Evolutionary conservation across 2,888 invertebrate species (phyloP), one percentile per base, ranked within the genome.

Genomic region (Melanostoma mellinum): DNA sequence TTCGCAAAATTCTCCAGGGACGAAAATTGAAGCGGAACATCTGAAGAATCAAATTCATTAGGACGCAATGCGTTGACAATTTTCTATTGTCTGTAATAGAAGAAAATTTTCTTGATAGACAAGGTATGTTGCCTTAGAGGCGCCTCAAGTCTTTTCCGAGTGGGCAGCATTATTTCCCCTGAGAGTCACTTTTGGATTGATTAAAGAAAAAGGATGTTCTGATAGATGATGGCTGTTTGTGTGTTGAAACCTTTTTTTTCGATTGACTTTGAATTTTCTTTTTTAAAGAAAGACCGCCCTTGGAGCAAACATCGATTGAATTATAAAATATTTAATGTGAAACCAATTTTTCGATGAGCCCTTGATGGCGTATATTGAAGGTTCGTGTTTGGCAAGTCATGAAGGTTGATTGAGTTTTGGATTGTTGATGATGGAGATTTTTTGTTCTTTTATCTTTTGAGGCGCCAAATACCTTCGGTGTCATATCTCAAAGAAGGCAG

Each of bases 1-100:
- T 46, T 20, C 5, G 20, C 38, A 9, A 44, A 77, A 77, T 82
- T 42, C 72, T 78, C 77, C 68, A 35, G 78, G 78, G 82, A 69
- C 40, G 82, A 78, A 82, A 82, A 82, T 74, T 74, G 73, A 73
- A 78, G 82, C 82, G 82, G 82, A 82, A 82, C 63, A 67, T 81
- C 80, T 68, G 52, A 82, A 63, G 78, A 65, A 69, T 42, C 36
- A 36, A 48, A 82, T 63, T 78, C 82, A 78, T 82, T 82, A 74
- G 35, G 48, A 69, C 20, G 69, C 78, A 73, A 78, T 63, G 61
- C 73, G 82, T 78, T 82, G 82, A 82, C 82, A 82, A 63, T 73
- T 74, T 72, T 63, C n/a, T 55, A 6, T 82, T 42, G 61, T 53
- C 33, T 35, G 52, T 33, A 38, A 9, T 1, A 38, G 65, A 67